Evolutionary conservation across 1,140 invertebrate genomes (phyloP).

Genomic region (Rhagoletis pomonella): DNA sequence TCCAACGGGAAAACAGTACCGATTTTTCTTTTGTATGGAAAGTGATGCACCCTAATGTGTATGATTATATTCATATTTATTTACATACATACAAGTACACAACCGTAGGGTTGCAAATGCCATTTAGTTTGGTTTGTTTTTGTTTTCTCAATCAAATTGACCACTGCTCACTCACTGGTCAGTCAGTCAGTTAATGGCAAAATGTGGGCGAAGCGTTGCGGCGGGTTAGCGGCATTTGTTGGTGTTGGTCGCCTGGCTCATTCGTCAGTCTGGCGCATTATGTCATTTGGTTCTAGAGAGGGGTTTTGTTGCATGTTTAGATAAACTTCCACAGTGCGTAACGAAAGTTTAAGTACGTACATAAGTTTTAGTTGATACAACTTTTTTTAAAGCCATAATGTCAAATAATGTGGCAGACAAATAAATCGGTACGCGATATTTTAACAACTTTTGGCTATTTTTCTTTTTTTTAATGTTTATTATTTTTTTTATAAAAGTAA

Average conservation of each 20-base stretch:
- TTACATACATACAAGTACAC: background rate
- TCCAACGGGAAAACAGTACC: no score
- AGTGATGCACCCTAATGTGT: no score
- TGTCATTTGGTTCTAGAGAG: background rate
- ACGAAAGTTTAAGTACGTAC: background rate
- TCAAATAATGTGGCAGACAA: no score
- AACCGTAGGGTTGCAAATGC: conserved; percentile 21
- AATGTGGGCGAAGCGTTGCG: background rate
- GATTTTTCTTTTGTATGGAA: no score
- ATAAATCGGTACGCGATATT: no score
- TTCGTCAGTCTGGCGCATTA: conserved; percentile 28
- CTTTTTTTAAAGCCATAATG: background rate
- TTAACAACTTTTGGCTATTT: no score
- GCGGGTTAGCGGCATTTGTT: background rate
- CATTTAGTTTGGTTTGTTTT: background rate
- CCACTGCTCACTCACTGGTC: background rate
- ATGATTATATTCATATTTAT: background rate
- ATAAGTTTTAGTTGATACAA: background rate
- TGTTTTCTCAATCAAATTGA: background rate
- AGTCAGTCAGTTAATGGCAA: background rate
- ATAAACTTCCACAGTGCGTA: conserved; percentile 8
- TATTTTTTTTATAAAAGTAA: no score
- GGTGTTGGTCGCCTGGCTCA: background rate
- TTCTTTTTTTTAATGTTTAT: no score
- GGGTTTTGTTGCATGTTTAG: conserved; percentile 4